Evolutionary conservation across 2,888 invertebrate species (phyloP).

Genomic region (Luffia ferchaultella): DNA sequence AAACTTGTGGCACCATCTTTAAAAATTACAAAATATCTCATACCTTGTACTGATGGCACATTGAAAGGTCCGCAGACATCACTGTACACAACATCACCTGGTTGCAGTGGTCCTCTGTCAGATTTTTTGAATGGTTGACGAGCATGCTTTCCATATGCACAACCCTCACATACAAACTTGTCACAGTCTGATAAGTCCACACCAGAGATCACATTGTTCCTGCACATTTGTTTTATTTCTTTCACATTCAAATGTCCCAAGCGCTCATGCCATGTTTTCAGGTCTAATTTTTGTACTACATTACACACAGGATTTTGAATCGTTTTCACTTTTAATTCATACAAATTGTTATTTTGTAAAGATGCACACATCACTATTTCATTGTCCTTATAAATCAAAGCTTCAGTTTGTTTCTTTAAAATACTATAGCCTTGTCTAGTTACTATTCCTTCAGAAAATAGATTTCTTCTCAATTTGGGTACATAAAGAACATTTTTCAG

Average conservation of each 20-base stretch:
- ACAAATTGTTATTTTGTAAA: too few species aligned
- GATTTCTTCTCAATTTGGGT: slow-evolving; percentile 16
- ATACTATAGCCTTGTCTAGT: slow-evolving; percentile 10
- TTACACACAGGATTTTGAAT: too few species aligned
- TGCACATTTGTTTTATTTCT: too few species aligned
- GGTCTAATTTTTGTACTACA: too few species aligned
- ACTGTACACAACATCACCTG: not conserved
- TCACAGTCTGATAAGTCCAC: too few species aligned
- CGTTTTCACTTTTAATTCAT: too few species aligned
- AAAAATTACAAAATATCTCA: not conserved
- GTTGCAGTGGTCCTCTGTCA: not conserved
- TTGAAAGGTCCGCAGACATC: not conserved
- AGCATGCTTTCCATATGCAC: slow-evolving; percentile 1
- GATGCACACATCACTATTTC: too few species aligned
- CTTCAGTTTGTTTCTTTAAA: not conserved
- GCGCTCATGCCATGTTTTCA: too few species aligned
- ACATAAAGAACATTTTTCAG: slow-evolving; percentile 15
- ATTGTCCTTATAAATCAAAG: too few species aligned
- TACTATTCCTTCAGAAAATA: slow-evolving; percentile 14
- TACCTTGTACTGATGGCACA: not conserved
- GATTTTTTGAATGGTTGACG: not conserved
- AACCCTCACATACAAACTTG: not conserved
- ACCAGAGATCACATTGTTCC: too few species aligned
- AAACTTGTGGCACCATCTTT: not conserved
- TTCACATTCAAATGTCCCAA: too few species aligned